Base-by-base conservation (phyloP, 2,797 vertebrate species). In the Cichlasoma orientale region DNA sequence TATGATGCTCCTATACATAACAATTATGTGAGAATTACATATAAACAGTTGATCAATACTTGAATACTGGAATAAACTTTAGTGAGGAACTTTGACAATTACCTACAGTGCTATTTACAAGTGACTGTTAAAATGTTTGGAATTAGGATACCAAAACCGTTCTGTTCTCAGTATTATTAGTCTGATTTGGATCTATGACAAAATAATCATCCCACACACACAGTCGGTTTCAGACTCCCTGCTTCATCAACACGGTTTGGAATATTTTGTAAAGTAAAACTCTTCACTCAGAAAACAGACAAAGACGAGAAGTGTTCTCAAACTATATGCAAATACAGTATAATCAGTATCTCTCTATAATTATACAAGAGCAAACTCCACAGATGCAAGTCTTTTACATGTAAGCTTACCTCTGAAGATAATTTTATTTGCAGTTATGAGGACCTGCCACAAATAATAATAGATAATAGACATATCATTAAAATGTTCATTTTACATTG, bases 121-220 rank as follows among this genome's bases (percentile, higher is more conserved):
- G 56, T 56, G 70, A 41, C 55, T 68, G 29, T 55, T n/a, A 23
- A 77, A 10, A 12, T 79, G 76, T 82, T 82, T 76, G 56, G 70
- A 78, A 80, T 14, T 21, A 75, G 57, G 29, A 66, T 55, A 31
- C 1, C 31, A 18, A 58, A 58, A 83, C 77, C 16, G 25, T 38
- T 74, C 18, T 47, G 55, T 41, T 68, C 9, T 29, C 19, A 50
- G 27, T 72, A 11, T 33, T 72, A 14, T 56, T 12, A 33, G 8
- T 74, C 58, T 11, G 74, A 82, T 29, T 76, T 79, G 74, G 70
- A 56, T 58, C 19, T 31, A 29, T n/a, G 18, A n/a, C 10, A 29
- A 54, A 50, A 29, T 29, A 1, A 1, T 63, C 29, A 55, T 76
- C 36, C 36, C 59, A 74, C 29, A 78, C 44, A 77, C 44, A 77